These are phyloP conservation scores for Mamestra brassicae DNA, from an alignment of 2,888 invertebrate species.

Conservation along the genomic window DNA sequence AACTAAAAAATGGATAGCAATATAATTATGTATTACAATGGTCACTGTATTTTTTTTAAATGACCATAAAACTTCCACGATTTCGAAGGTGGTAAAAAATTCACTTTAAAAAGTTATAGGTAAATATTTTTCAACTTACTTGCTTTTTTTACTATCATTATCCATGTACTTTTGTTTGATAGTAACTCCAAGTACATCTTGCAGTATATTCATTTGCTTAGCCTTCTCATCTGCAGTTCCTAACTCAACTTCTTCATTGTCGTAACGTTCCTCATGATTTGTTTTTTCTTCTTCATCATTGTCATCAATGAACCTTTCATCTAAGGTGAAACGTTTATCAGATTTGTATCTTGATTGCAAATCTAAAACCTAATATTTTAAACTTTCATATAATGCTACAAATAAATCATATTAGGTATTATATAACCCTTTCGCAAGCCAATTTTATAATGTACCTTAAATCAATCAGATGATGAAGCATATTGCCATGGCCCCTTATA, in stretches of 20 bases:
- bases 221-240: conserved; percentile 84
- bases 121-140: conserved; percentile 69
- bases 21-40: no score
- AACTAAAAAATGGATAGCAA: no score
- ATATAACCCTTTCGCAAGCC: background rate
- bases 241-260: conserved; percentile 62
- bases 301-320: conserved; percentile 93
- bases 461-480: background rate
- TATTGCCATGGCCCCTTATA: background rate
- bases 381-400: conserved; percentile 42
- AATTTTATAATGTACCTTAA: background rate
- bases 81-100: no score
- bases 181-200: conserved; percentile 89
- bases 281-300: conserved; percentile 82
- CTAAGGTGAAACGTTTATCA: conserved; percentile 94
- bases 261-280: conserved; percentile 74
- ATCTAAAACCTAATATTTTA: conserved; percentile 90
- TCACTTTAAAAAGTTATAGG: background rate
- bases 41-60: no score
- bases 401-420: background rate
- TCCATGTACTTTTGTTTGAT: conserved; percentile 74
- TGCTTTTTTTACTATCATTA: conserved; percentile 73
- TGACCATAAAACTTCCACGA: no score
- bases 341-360: conserved; percentile 94
- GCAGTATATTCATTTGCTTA: conserved; percentile 90